A percentile compares a stretch with the other conserved stretches of the same genome.
Evolutionary conservation across 2,113 vertebrate genomes (phyloP).

Genomic region (Craseonycteris thonglongyai): DNA sequence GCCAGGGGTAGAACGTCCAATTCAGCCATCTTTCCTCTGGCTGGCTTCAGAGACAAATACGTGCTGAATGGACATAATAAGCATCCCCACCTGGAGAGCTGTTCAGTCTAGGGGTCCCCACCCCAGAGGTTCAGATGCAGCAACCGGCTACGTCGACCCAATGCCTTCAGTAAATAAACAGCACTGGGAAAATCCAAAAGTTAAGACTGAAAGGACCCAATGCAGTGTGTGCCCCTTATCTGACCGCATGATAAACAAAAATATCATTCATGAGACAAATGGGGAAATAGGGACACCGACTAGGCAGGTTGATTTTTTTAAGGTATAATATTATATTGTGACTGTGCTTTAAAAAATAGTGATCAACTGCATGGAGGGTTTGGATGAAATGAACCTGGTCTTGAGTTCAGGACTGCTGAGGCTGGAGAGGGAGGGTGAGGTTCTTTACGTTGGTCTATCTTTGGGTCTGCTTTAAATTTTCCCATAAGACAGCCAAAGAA

Average conservation of each 20-base stretch:
- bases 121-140: background rate
- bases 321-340: background rate
- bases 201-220: background rate
- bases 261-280: background rate
- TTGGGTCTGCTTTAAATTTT: background rate
- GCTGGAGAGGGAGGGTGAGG: background rate
- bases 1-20: background rate
- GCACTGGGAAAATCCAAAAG: background rate
- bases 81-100: rapidly evolving
- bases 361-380: background rate
- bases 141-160: background rate
- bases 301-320: background rate
- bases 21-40: background rate
- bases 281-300: background rate
- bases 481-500: background rate
- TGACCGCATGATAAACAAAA: background rate
- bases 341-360: background rate
- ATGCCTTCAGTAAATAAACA: background rate
- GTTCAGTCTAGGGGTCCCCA: background rate
- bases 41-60: background rate
- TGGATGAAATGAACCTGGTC: background rate
- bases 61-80: rapidly evolving
- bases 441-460: background rate
- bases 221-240: background rate
- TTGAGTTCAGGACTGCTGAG: background rate